Conservation (phyloP, 2,797 vertebrate genomes). For the Anguilla anguilla region DNA sequence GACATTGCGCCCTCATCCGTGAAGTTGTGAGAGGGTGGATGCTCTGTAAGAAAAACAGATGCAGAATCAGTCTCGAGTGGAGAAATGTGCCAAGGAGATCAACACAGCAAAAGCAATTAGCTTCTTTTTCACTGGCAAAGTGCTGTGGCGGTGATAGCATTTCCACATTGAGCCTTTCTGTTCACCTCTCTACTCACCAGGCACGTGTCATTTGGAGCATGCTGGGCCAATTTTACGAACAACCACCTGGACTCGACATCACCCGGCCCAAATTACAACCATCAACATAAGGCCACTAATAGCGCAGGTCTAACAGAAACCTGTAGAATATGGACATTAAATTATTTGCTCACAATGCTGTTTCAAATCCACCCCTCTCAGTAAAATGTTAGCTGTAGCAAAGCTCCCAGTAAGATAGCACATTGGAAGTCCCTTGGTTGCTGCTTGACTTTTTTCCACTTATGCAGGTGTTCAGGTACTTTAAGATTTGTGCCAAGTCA, state of each 20-base stretch:
- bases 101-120: constrained; percentile 49
- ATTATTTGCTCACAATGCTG: background rate
- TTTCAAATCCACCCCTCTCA: background rate
- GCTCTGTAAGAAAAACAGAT: constrained; percentile 38
- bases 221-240: constrained; percentile 10
- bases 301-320: background rate
- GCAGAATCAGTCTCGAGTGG: constrained; percentile 31
- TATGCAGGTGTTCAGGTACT: background rate
- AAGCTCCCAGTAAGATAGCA: background rate
- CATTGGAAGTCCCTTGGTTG: background rate
- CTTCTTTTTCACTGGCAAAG: constrained; percentile 39
- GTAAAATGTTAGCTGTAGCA: background rate
- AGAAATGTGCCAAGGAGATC: constrained; percentile 44
- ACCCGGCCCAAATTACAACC: constrained; percentile 1
- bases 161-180: constrained; percentile 41
- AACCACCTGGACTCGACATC: background rate
- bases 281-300: background rate
- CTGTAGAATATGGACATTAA: background rate
- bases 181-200: constrained; percentile 29
- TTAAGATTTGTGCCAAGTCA: background rate
- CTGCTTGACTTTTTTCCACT: background rate
- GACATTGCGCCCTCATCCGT: constrained; percentile 33
- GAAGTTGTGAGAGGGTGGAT: constrained; percentile 19
- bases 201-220: constrained; percentile 30
- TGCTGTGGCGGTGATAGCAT: constrained; percentile 36